Conservation (phyloP, 2,113 vertebrate genomes). For the Onychostoma macrolepis region DNA sequence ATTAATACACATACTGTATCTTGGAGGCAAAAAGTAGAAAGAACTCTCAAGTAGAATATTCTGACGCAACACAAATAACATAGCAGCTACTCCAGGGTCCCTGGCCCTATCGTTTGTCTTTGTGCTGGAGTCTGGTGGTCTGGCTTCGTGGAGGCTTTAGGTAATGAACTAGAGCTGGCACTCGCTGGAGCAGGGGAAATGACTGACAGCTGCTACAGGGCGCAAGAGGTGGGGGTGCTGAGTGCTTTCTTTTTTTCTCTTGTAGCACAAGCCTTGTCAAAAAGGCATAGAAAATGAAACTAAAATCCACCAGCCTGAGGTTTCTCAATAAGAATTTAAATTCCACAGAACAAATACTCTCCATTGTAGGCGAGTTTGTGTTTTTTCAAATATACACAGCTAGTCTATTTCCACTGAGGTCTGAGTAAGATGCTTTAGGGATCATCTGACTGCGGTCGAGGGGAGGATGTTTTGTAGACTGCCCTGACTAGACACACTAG, state of each 20-base stretch:
- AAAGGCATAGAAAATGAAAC: slow-evolving; percentile 50
- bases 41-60: slow-evolving; percentile 39
- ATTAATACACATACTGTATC: slow-evolving; percentile 46
- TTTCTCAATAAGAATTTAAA: slow-evolving; percentile 50
- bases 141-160: slow-evolving; percentile 49
- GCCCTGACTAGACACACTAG: neutral
- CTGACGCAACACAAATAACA: slow-evolving; percentile 55
- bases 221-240: slow-evolving; percentile 36
- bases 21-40: slow-evolving; percentile 41
- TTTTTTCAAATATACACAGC: slow-evolving; percentile 10
- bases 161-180: slow-evolving; percentile 49
- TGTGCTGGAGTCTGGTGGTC: slow-evolving; percentile 42
- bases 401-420: slow-evolving; percentile 26
- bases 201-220: slow-evolving; percentile 61
- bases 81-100: slow-evolving; percentile 31
- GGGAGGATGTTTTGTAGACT: neutral
- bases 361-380: slow-evolving; percentile 19
- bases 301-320: slow-evolving; percentile 44
- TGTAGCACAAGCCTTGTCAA: slow-evolving; percentile 45
- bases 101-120: slow-evolving; percentile 11
- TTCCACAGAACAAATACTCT: slow-evolving; percentile 29
- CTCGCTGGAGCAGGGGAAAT: slow-evolving; percentile 46
- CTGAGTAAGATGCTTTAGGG: slow-evolving; percentile 18
- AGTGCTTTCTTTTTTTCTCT: slow-evolving; percentile 44
- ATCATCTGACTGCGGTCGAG: slow-evolving; percentile 19